These are phyloP conservation scores for Pandemis heparana DNA, from an alignment of 2,888 invertebrate species.

Conservation along the genomic window DNA sequence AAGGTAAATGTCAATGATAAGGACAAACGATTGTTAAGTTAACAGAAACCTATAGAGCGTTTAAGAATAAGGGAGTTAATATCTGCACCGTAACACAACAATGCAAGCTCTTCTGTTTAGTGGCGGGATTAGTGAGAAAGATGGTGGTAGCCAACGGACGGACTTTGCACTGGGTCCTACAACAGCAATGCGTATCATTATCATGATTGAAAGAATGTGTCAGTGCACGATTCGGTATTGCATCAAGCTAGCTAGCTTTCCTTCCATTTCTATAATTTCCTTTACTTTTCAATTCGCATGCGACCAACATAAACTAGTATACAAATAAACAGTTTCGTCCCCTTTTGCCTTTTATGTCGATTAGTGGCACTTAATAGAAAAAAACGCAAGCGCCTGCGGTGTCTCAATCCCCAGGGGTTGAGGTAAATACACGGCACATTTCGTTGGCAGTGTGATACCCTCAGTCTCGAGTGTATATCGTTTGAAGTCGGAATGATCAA, in stretches of 20 bases:
- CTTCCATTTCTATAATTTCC: not conserved
- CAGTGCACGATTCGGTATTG: too few species aligned
- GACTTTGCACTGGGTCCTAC: too few species aligned
- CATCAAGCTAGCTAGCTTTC: too few species aligned
- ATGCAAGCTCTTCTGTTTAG: too few species aligned
- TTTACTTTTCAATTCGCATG: not conserved
- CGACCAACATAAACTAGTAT: not conserved
- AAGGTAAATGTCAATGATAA: too few species aligned
- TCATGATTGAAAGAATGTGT: not conserved
- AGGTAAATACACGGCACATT: constrained; percentile 7
- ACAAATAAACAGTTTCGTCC: not conserved
- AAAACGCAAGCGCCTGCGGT: not conserved
- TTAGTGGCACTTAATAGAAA: constrained; percentile 31
- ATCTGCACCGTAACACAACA: too few species aligned
- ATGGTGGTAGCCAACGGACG: too few species aligned
- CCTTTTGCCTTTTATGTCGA: constrained; percentile 28
- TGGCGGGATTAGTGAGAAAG: too few species aligned
- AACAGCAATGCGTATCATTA: too few species aligned
- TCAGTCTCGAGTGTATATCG: constrained; percentile 19
- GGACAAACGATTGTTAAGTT: too few species aligned
- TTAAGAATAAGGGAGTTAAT: too few species aligned
- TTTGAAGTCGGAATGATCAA: constrained; percentile 26
- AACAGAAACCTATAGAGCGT: too few species aligned
- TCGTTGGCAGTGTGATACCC: constrained; percentile 1
- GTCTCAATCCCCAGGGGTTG: constrained; percentile 8